Evolutionary conservation across 37 sponge, comb jelly and placozoan genomes (phyloP), one percentile per base, ranked within the genome.

Genomic region (Cliona cf. orientalis): DNA sequence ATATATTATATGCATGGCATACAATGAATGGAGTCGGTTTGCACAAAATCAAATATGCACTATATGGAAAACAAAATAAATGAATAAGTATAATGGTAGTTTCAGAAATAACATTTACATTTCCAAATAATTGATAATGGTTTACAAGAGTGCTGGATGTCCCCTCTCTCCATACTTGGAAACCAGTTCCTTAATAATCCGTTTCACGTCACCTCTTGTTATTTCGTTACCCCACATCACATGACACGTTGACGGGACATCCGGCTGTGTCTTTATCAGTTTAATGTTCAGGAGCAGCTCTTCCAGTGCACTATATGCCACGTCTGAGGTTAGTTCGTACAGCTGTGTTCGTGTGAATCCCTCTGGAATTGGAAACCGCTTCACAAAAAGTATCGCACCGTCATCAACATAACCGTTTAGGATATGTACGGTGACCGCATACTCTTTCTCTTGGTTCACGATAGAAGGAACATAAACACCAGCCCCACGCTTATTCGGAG

Each of bases 351-450:
- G 22, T 61, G 63, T 61, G 22, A 5, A 12, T 11, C 63, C 63
- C 17, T 61, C 63, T 6, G 63, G 63, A 6, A 61, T 61, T 61
- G 63, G 63, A 61, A 61, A 61, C 6, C 63, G 63, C 23, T n/a
- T 61, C 26, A 22, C 63, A 61, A 61, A 61, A 21, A 61, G 12
- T 6, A 61, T 61, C 28, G 63, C 26, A 5, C 63, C 63, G 23
- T 12, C 22, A 61, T 61, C 63, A 22, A 61, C 5, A 25, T 12
- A 5, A 6, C 23, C 28, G 23, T 12, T 61, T n/a, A 61, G 12
- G 5, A 61, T 28, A 22, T 61, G 63, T n/a, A 61, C 63, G 5
- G 63, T 61, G 25, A 61, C 63, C 23, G 63, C 63, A 61, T 61
- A 61, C 5, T 61, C 22, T 28, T 61, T 61, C 28, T 61, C 63